Conservation (phyloP, 2,113 vertebrate species). For the Myotis yumanensis region DNA sequence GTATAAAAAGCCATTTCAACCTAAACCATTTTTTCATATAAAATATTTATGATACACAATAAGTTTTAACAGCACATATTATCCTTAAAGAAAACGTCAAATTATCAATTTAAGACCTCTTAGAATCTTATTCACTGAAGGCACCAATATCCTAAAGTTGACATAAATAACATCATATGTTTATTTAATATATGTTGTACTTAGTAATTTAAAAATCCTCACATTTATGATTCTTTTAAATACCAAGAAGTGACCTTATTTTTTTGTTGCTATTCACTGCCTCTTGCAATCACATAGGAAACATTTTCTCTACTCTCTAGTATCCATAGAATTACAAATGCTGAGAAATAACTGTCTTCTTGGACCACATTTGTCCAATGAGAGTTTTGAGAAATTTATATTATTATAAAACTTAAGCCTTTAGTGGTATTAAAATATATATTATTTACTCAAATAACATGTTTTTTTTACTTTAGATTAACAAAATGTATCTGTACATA, state of each 20-base stretch:
- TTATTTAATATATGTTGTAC: not conserved
- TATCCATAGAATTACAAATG: not conserved
- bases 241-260: not conserved
- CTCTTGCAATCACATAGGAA: not conserved
- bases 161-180: not conserved
- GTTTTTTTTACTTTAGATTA: not conserved
- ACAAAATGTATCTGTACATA: not conserved
- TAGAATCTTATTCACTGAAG: not conserved
- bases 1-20: not conserved
- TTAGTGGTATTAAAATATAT: not conserved
- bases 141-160: not conserved
- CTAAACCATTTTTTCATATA: slow-evolving; percentile 17
- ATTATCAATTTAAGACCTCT: not conserved
- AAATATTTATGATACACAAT: not conserved
- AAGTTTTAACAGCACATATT: not conserved
- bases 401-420: not conserved
- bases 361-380: not conserved
- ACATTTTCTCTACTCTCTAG: not conserved
- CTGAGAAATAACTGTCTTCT: not conserved
- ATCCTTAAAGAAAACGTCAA: not conserved
- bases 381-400: not conserved
- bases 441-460: not conserved
- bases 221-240: not conserved
- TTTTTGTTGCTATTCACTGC: not conserved
- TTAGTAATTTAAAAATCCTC: not conserved